These are phyloP conservation scores for Luehdorfia chinensis DNA, from an alignment of 1,140 invertebrate species.

Conservation along the genomic window DNA sequence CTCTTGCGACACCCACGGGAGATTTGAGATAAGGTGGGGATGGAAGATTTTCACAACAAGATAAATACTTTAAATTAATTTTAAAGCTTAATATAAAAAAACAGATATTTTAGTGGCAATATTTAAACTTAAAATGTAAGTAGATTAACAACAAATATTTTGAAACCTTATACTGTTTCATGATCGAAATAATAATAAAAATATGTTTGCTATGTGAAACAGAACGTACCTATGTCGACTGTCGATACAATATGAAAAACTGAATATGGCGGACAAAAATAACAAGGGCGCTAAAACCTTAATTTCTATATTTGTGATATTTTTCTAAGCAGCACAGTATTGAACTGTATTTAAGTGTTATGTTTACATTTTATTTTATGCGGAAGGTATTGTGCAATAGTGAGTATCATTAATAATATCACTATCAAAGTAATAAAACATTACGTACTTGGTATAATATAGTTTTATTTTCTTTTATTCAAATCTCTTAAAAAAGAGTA, in stretches of 20 bases:
- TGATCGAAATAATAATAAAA: too few relatives aligned
- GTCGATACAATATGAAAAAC: constrained; percentile 34
- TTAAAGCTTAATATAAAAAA: too few relatives aligned
- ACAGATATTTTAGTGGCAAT: too few relatives aligned
- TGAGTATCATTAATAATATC: constrained; percentile 25
- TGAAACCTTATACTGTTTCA: not conserved
- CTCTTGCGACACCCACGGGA: too few relatives aligned
- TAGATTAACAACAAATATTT: too few relatives aligned
- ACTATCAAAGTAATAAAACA: constrained; percentile 22
- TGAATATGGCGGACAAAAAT: constrained; percentile 74
- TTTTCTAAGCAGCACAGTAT: constrained; percentile 22
- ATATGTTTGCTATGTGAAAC: not conserved
- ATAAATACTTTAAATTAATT: too few relatives aligned
- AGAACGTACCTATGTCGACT: constrained; percentile 9
- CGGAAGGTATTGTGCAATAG: constrained; percentile 6
- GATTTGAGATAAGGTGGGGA: too few relatives aligned
- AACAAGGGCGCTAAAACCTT: constrained; percentile 75
- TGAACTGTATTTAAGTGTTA: constrained; percentile 24
- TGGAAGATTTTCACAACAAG: too few relatives aligned
- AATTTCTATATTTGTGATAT: constrained; percentile 49
- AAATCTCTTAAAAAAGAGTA: too few relatives aligned
- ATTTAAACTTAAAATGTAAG: too few relatives aligned
- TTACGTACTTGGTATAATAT: constrained; percentile 25
- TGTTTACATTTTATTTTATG: constrained; percentile 20
- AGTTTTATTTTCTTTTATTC: constrained; percentile 34